phyloP scores from a whole-genome alignment of 2,113 vertebrate species.

The Gallinago media region DNA sequence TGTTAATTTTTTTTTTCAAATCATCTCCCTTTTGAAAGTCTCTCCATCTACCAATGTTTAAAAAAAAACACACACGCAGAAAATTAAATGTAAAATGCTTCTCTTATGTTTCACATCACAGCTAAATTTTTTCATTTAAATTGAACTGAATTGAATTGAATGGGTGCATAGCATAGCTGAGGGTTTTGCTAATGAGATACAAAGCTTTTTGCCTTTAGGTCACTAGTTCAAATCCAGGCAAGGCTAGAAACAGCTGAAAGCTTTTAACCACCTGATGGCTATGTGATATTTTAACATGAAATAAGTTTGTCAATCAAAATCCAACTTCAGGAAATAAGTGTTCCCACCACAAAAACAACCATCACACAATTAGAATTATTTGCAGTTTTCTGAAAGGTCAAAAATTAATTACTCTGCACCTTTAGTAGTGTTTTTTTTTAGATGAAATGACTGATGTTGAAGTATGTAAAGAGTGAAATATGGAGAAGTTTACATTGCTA shows the following conservation, averaged over 20 bases:
- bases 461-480: neutral
- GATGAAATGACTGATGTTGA: neutral
- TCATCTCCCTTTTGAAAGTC: conserved; percentile 24
- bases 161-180: conserved; percentile 20
- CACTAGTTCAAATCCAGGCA: conserved; percentile 43
- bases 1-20: conserved; percentile 45
- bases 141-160: conserved; percentile 17
- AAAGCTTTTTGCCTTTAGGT: conserved; percentile 51
- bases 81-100: conserved; percentile 56
- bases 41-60: neutral
- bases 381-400: conserved; percentile 1
- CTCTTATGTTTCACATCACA: conserved; percentile 41
- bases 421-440: neutral
- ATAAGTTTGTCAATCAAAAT: conserved; percentile 45
- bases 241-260: conserved; percentile 54
- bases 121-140: conserved; percentile 45
- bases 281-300: conserved; percentile 22
- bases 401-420: conserved; percentile 13
- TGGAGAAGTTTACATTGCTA: neutral
- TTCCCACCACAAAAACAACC: conserved; percentile 1
- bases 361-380: neutral
- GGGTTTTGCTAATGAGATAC: conserved; percentile 52
- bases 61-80: neutral
- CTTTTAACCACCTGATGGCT: conserved; percentile 54
- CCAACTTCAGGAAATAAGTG: conserved; percentile 9